Evolutionary conservation across 2,888 invertebrate species (phyloP).

Genomic region (Charanyca ferruginea): DNA sequence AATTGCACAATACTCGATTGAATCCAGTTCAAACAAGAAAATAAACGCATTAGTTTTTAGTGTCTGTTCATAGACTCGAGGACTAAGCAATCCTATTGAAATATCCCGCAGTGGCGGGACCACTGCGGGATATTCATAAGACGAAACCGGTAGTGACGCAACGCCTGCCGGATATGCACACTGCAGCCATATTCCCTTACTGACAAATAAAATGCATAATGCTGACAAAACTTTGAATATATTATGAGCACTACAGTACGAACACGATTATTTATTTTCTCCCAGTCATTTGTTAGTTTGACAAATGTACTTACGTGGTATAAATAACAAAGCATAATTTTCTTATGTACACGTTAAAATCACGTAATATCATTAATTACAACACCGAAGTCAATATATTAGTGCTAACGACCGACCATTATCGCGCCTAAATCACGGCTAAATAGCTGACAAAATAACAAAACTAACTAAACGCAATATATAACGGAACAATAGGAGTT

Average conservation of each 20-base stretch:
- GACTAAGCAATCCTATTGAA: conserved; percentile 50
- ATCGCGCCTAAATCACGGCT: conserved; percentile 69
- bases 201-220: conserved; percentile 29
- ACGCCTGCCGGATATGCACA: conserved; percentile 21
- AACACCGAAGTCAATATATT: conserved; percentile 63
- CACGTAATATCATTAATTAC: conserved; percentile 61
- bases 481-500: conserved; percentile 67
- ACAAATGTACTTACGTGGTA: conserved; percentile 16
- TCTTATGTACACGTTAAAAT: conserved; percentile 51
- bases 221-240: conserved; percentile 16
- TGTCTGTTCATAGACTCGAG: conserved; percentile 33
- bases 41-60: conserved; percentile 46
- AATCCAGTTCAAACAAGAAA: conserved; percentile 18
- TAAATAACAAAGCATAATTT: conserved; percentile 30
- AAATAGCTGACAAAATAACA: conserved; percentile 69
- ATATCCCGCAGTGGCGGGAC: conserved; percentile 35
- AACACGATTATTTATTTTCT: conserved; percentile 27
- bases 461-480: conserved; percentile 63
- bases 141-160: conserved; percentile 41
- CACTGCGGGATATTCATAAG: conserved; percentile 46
- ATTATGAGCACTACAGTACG: conserved; percentile 1
- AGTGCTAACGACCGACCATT: conserved; percentile 68
- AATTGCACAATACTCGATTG: not conserved
- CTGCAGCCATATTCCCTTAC: conserved; percentile 19
- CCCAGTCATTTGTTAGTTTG: conserved; percentile 26